Conservation (phyloP, 1,140 invertebrate species). For the Tetragonula clypearis region DNA sequence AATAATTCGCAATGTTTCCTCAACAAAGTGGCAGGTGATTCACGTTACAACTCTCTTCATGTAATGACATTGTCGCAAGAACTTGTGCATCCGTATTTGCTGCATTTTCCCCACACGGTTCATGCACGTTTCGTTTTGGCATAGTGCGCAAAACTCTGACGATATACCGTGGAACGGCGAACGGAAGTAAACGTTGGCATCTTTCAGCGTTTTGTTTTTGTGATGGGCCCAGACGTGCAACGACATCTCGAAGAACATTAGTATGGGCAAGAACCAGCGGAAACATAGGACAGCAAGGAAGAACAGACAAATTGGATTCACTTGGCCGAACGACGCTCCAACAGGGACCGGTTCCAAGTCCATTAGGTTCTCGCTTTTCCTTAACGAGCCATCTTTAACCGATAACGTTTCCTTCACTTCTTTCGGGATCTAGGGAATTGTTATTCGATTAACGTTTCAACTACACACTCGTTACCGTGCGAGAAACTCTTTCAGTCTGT, state of each 20-base stretch:
- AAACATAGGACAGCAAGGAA: slow-evolving; percentile 74
- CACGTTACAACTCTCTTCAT: slow-evolving; percentile 78
- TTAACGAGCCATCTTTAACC: slow-evolving; percentile 40
- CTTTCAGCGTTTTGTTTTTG: slow-evolving; percentile 81
- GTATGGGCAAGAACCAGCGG: slow-evolving; percentile 71
- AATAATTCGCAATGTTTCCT: slow-evolving; percentile 12
- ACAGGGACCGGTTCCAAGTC: slow-evolving; percentile 66
- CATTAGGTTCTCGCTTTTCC: slow-evolving; percentile 54
- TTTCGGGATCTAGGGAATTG: slow-evolving; percentile 72
- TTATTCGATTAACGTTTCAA: slow-evolving; percentile 6
- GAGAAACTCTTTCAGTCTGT: background rate
- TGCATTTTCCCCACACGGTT: slow-evolving; percentile 79
- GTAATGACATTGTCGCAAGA: slow-evolving; percentile 75
- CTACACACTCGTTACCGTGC: background rate
- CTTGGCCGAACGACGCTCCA: slow-evolving; percentile 73
- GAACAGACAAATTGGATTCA: slow-evolving; percentile 75
- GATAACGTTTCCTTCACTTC: slow-evolving; percentile 68
- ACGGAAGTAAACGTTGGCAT: slow-evolving; percentile 82
- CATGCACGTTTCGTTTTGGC: slow-evolving; percentile 81
- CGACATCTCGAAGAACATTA: slow-evolving; percentile 74
- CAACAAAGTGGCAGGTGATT: background rate
- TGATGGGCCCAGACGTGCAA: slow-evolving; percentile 83
- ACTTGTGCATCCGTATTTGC: slow-evolving; percentile 76
- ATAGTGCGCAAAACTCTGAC: slow-evolving; percentile 83
- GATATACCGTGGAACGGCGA: slow-evolving; percentile 83